phyloP scores from a whole-genome alignment of 2,113 vertebrate genomes.

The Columba janthina region DNA sequence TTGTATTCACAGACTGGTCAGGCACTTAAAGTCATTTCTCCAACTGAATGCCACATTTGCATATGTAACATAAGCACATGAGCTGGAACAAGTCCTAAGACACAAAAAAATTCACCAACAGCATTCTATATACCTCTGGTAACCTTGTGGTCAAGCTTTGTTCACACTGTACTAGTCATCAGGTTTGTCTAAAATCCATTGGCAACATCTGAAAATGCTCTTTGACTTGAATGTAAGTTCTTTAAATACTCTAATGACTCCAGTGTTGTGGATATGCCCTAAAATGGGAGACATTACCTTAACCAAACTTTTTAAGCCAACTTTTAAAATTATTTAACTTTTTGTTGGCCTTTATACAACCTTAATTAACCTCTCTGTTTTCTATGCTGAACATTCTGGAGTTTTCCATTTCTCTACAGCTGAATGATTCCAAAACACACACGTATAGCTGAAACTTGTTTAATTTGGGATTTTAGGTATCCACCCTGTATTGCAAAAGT shows the following conservation, averaged over 20 bases:
- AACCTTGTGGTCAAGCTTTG: background rate
- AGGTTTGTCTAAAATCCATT: background rate
- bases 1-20: background rate
- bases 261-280: background rate
- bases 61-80: background rate
- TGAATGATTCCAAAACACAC: slow-evolving; percentile 40
- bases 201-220: background rate
- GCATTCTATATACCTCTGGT: background rate
- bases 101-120: background rate
- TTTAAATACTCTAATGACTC: background rate
- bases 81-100: background rate
- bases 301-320: background rate
- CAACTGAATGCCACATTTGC: background rate
- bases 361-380: background rate
- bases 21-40: background rate
- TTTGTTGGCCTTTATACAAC: slow-evolving; percentile 11
- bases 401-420: slow-evolving; percentile 41
- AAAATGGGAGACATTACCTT: background rate
- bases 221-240: background rate
- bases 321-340: background rate
- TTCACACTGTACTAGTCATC: background rate
- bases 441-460: slow-evolving; percentile 56
- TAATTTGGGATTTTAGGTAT: slow-evolving; percentile 62
- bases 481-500: slow-evolving; percentile 73
- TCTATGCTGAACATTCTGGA: background rate